Base-by-base conservation (phyloP, 2,797 vertebrate species). In the Glyptemys insculpta region DNA sequence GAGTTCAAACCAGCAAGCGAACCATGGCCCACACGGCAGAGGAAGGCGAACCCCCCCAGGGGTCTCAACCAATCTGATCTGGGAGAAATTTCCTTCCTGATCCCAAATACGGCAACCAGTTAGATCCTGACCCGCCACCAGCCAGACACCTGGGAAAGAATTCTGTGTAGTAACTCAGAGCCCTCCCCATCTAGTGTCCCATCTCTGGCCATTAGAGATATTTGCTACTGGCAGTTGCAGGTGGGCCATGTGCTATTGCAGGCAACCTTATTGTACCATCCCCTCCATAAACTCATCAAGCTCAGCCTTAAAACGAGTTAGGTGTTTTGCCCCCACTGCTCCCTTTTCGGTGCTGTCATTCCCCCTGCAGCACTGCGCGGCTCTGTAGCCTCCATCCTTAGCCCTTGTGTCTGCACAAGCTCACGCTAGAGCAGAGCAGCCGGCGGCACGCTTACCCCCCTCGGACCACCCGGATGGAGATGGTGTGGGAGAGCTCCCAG, bases 381-480 rank as follows among this genome's bases (percentile, higher is more conserved):
- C 50, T 50, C 50, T 50, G 87, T 65, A 0, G 12, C 74, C 41
- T 29, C 41, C 74, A 12, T 25, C 23, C 41, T 15, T 4, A 8
- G 3, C 65, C 74, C 47, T 78, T 11, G 0, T 0, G 27, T 11
- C 49, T 79, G n/a, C 1, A 0, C 49, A 44, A 47, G 4, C 18
- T 5, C 1, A 0, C 54, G 11, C 21, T 29, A 44, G 27, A 62
- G 47, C 34, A 65, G 68, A 90, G 29, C 53, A 85, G 12, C 29
- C 0, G 3, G 18, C 9, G 34, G 18, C 21, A 53, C 41, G 85
- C 99, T 98, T 97, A 99, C 99, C 99, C 99, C 97, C 99, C 99
- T 95, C 99, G 98, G 83, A 99, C 83, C 81, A 99, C 99, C 72
- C 98, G 97, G 83, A 99, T 95, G 93, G 99, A 99, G 96, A 99